Percentiles rank a stretch among this genome's conserved stretches.
These are phyloP conservation scores for Calliphora vicina DNA, from an alignment of 1,140 invertebrate species.

Conservation along the genomic window DNA sequence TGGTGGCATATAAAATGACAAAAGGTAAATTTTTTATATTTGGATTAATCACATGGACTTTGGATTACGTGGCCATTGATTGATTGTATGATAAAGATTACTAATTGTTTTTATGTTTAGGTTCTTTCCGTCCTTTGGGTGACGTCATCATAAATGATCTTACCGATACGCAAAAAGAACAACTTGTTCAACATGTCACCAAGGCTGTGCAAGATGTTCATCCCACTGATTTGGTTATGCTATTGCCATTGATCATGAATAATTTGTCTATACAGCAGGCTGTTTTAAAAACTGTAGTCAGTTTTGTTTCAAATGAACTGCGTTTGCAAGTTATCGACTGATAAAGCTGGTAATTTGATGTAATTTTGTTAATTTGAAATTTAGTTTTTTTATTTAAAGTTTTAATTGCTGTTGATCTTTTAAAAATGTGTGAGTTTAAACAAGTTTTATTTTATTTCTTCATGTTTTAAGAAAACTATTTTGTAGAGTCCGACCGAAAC, in stretches of 20 bases:
- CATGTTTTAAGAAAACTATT: no score
- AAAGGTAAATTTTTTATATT: constrained; percentile 44
- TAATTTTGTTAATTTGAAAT: no score
- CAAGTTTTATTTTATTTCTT: no score
- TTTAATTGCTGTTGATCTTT: no score
- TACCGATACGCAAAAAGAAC: constrained; percentile 52
- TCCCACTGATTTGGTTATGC: constrained; percentile 52
- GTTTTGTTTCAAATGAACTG: constrained; percentile 55
- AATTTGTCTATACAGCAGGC: constrained; percentile 52
- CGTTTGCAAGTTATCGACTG: constrained; percentile 57
- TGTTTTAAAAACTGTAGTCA: constrained; percentile 52
- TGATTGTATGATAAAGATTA: not conserved
- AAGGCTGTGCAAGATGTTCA: constrained; percentile 50
- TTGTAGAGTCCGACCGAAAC: no score
- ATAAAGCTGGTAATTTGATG: constrained; percentile 7
- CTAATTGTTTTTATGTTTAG: constrained; percentile 40
- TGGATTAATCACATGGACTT: constrained; percentile 15
- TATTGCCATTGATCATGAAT: constrained; percentile 51
- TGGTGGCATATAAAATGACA: constrained; percentile 57
- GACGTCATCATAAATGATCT: constrained; percentile 57
- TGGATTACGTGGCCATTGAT: not conserved
- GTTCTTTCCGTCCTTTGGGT: constrained; percentile 52
- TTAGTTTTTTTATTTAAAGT: no score
- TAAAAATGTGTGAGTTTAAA: no score
- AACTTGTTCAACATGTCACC: constrained; percentile 52